Percentiles rank a stretch among this genome's conserved stretches.
phyloP scores from a whole-genome alignment of 1,140 invertebrate genomes.

The Hyposmocoma kahamanoa region DNA sequence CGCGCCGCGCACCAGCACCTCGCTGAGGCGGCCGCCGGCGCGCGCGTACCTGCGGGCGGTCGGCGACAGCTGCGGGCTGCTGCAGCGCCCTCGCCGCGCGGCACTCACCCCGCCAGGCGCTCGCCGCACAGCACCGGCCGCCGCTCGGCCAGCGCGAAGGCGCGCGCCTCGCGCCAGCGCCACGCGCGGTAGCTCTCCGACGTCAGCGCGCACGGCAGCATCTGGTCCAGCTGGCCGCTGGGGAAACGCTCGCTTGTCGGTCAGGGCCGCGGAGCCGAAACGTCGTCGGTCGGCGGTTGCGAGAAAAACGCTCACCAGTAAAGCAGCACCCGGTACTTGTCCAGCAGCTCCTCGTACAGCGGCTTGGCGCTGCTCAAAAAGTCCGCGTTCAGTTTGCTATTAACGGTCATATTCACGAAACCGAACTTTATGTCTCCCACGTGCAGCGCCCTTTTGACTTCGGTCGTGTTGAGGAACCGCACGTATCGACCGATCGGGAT shows the following conservation, averaged over 20 bases:
- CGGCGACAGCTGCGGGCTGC: neutral
- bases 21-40: constrained; percentile 76
- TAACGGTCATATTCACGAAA: constrained; percentile 71
- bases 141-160: constrained; percentile 77
- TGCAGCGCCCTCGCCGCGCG: neutral
- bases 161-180: constrained; percentile 76
- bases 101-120: constrained; percentile 81
- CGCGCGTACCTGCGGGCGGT: constrained; percentile 76
- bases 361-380: constrained; percentile 83
- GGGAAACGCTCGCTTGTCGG: too few species aligned
- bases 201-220: constrained; percentile 83
- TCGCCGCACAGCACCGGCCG: constrained; percentile 77
- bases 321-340: constrained; percentile 78
- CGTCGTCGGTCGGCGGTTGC: constrained; percentile 86
- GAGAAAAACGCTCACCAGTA: constrained; percentile 70
- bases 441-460: constrained; percentile 63
- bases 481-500: constrained; percentile 37
- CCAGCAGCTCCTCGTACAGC: constrained; percentile 77
- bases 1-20: constrained; percentile 80
- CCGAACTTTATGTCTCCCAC: constrained; percentile 71
- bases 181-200: constrained; percentile 80
- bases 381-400: constrained; percentile 78
- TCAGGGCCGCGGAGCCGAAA: constrained; percentile 86
- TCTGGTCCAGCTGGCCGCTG: constrained; percentile 88
- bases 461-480: constrained; percentile 72